These are phyloP conservation scores for Neolamprologus falcicula DNA, from an alignment of 2,113 vertebrate species.

Conservation along the genomic window DNA sequence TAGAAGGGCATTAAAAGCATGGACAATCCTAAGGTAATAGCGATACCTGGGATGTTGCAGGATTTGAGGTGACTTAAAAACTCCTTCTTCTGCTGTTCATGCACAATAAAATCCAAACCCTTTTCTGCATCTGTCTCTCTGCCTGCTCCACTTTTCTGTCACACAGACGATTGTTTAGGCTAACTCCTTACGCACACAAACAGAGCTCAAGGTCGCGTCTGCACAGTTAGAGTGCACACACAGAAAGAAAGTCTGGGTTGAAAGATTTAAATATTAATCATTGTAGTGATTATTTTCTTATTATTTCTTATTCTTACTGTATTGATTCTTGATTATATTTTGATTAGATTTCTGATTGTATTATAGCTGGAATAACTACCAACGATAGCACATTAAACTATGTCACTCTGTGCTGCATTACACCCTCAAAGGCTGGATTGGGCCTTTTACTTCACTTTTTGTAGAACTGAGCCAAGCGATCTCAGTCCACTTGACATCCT, in stretches of 20 bases:
- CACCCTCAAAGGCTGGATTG: background rate
- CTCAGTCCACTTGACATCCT: background rate
- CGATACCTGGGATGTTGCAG: background rate
- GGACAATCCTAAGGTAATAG: background rate
- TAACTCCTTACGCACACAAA: background rate
- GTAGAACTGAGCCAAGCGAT: background rate
- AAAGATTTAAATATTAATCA: background rate
- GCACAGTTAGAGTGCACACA: background rate
- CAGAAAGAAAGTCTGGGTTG: background rate
- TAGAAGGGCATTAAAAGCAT: background rate
- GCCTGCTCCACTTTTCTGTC: background rate
- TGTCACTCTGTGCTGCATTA: background rate
- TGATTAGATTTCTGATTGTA: background rate
- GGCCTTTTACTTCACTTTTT: background rate
- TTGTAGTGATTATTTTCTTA: background rate
- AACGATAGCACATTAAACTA: background rate
- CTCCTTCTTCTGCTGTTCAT: background rate
- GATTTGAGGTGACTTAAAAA: background rate
- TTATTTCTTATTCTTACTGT: too few relatives aligned
- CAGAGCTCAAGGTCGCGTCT: background rate
- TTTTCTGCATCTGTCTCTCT: background rate
- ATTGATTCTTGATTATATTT: background rate
- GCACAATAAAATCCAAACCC: background rate
- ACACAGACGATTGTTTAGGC: background rate
- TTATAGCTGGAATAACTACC: background rate